Percentiles rank a stretch among this genome's conserved stretches.
Evolutionary conservation across 2,888 invertebrate species (phyloP).

Genomic region (Diachrysia chrysitis): DNA sequence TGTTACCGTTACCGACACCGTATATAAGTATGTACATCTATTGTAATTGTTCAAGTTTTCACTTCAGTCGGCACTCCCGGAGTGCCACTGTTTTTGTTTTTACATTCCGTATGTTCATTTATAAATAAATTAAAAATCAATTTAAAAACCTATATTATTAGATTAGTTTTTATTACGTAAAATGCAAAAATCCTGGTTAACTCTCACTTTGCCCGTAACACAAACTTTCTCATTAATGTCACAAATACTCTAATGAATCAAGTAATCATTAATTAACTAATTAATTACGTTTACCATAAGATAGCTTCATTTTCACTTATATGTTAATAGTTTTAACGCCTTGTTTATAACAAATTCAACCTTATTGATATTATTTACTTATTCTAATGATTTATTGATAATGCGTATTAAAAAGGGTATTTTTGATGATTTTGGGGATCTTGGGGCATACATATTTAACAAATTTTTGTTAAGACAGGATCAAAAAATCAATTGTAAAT

Average conservation of each 20-base stretch:
- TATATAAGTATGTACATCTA: no score
- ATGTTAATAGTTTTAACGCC: constrained; percentile 40
- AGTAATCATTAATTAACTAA: constrained; percentile 34
- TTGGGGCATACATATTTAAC: background rate
- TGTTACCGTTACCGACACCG: no score
- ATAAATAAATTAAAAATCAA: no score
- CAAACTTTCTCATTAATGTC: constrained; percentile 16
- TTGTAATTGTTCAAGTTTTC: no score
- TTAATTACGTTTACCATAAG: constrained; percentile 20
- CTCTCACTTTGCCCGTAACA: constrained; percentile 15
- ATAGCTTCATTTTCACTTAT: constrained; percentile 36
- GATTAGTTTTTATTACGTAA: no score
- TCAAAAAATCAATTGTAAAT: background rate
- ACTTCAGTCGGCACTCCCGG: no score
- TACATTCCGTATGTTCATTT: no score
- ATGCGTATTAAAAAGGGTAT: background rate
- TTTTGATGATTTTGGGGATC: background rate
- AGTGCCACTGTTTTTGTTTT: no score
- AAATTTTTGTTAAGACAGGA: background rate
- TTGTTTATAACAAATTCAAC: constrained; percentile 52
- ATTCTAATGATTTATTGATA: constrained; percentile 34
- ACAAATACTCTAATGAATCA: constrained; percentile 30
- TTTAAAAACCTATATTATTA: no score
- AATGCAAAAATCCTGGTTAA: background rate
- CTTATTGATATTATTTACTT: constrained; percentile 42